Conservation (phyloP, 2,113 vertebrate genomes). For the Corythornis cristatus region DNA sequence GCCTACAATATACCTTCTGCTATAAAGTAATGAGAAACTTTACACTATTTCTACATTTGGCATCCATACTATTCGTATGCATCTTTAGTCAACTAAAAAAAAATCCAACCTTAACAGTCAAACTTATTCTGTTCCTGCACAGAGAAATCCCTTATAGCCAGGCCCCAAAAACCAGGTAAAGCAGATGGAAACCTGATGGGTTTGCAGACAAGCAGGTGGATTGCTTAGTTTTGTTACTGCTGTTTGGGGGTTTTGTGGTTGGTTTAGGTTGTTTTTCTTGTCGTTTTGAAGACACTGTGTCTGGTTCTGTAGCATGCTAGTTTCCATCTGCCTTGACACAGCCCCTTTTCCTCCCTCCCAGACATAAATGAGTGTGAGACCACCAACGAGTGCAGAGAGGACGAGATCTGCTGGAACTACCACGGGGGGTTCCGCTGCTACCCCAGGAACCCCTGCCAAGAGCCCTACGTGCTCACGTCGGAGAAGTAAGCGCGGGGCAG, state of each 20-base stretch:
- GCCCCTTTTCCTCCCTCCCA: conserved; percentile 54
- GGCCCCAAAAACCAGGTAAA: background rate
- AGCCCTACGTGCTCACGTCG: conserved; percentile 88
- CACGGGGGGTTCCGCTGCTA: conserved; percentile 95
- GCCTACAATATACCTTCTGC: background rate
- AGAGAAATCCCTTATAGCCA: background rate
- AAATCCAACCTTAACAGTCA: background rate
- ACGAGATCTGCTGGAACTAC: conserved; percentile 98
- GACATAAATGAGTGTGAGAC: conserved; percentile 97
- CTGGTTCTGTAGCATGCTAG: background rate
- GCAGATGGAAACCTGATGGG: background rate
- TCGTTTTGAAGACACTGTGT: background rate
- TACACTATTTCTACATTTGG: background rate
- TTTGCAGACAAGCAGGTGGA: background rate
- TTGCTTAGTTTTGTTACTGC: background rate
- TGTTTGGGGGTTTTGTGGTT: no score
- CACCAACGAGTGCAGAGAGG: conserved; percentile 88
- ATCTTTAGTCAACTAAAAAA: background rate
- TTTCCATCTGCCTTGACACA: background rate
- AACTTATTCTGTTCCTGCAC: background rate
- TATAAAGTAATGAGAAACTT: background rate
- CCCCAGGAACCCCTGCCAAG: conserved; percentile 92
- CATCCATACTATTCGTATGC: background rate
- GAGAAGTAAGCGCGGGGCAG: conserved; percentile 83
- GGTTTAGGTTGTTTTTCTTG: background rate